These are phyloP conservation scores for Phyllostomus discolor DNA, from an alignment of 2,113 vertebrate species.

Conservation along the genomic window DNA sequence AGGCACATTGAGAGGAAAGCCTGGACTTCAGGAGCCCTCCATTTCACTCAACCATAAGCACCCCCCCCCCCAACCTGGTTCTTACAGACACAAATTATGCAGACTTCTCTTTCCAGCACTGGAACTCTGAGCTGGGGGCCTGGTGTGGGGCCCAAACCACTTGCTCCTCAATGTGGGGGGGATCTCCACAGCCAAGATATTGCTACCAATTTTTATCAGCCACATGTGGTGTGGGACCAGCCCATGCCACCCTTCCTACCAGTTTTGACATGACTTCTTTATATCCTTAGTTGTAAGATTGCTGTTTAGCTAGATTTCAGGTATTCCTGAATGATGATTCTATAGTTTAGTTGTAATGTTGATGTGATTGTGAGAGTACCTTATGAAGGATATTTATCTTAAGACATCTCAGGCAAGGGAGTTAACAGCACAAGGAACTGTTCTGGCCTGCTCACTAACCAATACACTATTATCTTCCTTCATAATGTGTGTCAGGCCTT, in stretches of 20 bases:
- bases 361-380: not conserved
- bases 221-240: not conserved
- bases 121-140: not conserved
- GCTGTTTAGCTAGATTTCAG: not conserved
- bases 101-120: not conserved
- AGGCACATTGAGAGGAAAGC: not conserved
- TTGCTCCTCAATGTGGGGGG: not conserved
- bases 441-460: not conserved
- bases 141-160: not conserved
- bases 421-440: not conserved
- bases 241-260: not conserved
- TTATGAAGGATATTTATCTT: not conserved
- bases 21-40: not conserved
- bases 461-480: fast-evolving
- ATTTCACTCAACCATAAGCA: not conserved
- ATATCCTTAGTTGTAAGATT: not conserved
- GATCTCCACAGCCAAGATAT: not conserved
- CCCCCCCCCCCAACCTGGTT: not conserved
- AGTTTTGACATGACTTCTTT: not conserved
- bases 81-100: not conserved
- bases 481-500: not conserved
- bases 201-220: not conserved
- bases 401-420: not conserved
- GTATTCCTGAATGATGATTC: not conserved
- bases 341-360: not conserved